These are phyloP conservation scores for Eulacestoma nigropectus DNA, from an alignment of 2,113 vertebrate species.

Conservation along the genomic window DNA sequence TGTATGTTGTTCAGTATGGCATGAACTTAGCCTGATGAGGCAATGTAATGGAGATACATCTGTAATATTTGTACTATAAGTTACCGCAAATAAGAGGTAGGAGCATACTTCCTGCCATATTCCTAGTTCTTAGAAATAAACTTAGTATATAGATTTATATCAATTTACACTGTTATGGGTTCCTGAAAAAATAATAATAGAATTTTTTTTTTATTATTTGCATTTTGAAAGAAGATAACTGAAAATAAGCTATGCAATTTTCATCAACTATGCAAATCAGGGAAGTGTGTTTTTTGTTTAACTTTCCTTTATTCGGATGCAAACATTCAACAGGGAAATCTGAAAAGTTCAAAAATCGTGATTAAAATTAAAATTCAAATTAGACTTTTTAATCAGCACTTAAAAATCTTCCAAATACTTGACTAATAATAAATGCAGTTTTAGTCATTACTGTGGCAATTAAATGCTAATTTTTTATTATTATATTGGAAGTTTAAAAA, in stretches of 20 bases:
- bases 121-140: background rate
- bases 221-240: background rate
- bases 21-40: background rate
- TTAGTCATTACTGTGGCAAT: background rate
- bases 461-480: background rate
- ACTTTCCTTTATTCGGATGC: conserved; percentile 12
- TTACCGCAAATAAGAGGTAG: background rate
- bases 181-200: background rate
- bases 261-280: background rate
- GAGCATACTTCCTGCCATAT: background rate
- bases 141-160: background rate
- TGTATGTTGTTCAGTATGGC: background rate
- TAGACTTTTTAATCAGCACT: background rate
- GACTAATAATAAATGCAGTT: background rate
- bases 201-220: background rate
- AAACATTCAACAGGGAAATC: background rate
- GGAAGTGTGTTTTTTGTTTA: background rate
- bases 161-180: background rate
- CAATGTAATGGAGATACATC: background rate
- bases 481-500: background rate
- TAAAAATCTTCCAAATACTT: background rate
- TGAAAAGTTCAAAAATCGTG: background rate
- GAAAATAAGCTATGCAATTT: background rate
- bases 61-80: background rate
- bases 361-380: conserved; percentile 44